Evolutionary conservation across 2,888 invertebrate genomes (phyloP).

Genomic region (Aromia moschata): DNA sequence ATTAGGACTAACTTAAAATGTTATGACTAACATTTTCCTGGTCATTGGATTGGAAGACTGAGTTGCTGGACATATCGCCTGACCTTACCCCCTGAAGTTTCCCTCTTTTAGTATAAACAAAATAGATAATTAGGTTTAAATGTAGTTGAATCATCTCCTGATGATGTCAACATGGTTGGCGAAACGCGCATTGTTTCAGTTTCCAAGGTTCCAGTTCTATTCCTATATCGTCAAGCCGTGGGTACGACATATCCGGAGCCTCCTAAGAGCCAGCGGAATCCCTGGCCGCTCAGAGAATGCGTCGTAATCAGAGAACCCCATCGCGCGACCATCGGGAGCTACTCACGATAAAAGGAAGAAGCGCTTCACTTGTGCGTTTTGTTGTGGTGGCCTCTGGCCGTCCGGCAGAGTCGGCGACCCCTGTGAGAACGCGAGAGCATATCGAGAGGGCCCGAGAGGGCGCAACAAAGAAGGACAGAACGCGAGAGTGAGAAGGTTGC

Average conservation of each 20-base stretch:
- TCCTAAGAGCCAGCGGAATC: constrained; percentile 2
- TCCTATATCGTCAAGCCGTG: constrained; percentile 6
- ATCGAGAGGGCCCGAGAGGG: too few relatives aligned
- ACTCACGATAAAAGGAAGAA: constrained; percentile 45
- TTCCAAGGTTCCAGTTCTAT: not conserved
- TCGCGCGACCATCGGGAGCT: constrained; percentile 16
- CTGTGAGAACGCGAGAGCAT: constrained; percentile 61
- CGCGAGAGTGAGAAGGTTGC: constrained; percentile 66
- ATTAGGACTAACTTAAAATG: too few relatives aligned
- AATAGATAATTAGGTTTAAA: too few relatives aligned
- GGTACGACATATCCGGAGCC: constrained; percentile 4
- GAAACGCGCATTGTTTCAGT: not conserved
- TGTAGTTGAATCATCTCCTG: not conserved
- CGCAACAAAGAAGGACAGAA: too few relatives aligned
- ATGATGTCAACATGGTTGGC: not conserved
- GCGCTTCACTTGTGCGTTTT: constrained; percentile 60
- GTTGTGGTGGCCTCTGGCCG: constrained; percentile 62
- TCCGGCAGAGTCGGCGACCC: constrained; percentile 62
- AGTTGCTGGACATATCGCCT: too few relatives aligned
- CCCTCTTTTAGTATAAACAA: too few relatives aligned
- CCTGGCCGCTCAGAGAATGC: constrained; percentile 8
- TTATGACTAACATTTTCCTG: too few relatives aligned
- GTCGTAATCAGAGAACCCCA: constrained; percentile 17
- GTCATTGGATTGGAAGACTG: too few relatives aligned
- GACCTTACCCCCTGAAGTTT: too few relatives aligned